phyloP scores from a whole-genome alignment of 2,113 vertebrate species.

The Lophochroa leadbeateri region DNA sequence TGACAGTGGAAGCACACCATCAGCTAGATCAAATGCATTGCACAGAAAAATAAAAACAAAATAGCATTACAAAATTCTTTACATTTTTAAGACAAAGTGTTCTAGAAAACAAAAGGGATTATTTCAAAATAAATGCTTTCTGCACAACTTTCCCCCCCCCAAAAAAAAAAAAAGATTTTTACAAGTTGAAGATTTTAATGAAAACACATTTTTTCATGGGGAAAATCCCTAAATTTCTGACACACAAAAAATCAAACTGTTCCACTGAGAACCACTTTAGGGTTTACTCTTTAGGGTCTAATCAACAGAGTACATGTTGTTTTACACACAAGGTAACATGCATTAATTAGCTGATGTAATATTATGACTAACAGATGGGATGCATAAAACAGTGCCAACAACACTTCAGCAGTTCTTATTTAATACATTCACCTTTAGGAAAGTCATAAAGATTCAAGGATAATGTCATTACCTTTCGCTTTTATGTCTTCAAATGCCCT shows the following conservation, averaged over 20 bases:
- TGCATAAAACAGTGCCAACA: constrained; percentile 38
- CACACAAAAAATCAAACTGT: background rate
- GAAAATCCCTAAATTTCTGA: background rate
- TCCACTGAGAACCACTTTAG: background rate
- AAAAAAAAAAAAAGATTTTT: background rate
- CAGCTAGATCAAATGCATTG: background rate
- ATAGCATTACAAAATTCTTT: background rate
- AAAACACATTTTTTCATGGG: background rate
- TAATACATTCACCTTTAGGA: constrained; percentile 56
- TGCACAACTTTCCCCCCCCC: background rate
- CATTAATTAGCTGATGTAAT: constrained; percentile 48
- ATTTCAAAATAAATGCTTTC: background rate
- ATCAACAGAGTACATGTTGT: constrained; percentile 23
- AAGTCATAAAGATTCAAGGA: constrained; percentile 52
- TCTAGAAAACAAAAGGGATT: background rate
- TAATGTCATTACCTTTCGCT: constrained; percentile 32
- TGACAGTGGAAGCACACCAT: background rate
- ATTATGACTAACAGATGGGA: constrained; percentile 49
- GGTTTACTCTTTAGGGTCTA: background rate
- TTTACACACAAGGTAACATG: constrained; percentile 46
- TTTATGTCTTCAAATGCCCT: constrained; percentile 19
- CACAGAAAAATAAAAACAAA: background rate
- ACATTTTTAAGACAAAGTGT: background rate
- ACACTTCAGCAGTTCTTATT: constrained; percentile 58
- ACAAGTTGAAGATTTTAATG: background rate